These are phyloP conservation scores for Rhinatrema bivittatum DNA, from an alignment of 2,797 vertebrate genomes.

Conservation along the genomic window DNA sequence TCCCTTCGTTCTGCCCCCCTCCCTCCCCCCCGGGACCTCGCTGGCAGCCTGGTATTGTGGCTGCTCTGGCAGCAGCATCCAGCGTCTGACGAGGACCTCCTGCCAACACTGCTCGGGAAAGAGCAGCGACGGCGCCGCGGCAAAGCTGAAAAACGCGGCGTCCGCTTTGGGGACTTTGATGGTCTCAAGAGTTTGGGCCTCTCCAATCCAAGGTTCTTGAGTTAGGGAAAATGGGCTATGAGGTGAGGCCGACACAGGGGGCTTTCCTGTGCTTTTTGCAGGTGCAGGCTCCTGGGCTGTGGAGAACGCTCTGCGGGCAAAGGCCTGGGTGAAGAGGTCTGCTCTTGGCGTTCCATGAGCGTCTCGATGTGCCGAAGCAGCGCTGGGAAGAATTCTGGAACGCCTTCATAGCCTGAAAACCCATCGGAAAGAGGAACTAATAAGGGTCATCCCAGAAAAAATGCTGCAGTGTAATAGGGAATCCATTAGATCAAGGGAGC, in stretches of 20 bases:
- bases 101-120: neutral
- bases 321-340: neutral
- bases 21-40: no score
- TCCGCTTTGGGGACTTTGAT: neutral
- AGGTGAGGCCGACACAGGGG: no score
- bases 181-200: neutral
- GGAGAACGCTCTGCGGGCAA: neutral
- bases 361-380: constrained; percentile 55
- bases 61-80: no score
- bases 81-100: no score
- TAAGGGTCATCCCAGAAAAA: no score
- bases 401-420: constrained; percentile 60
- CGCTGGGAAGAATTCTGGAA: constrained; percentile 60
- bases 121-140: neutral
- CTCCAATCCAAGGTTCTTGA: neutral
- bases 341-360: constrained; percentile 31
- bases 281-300: neutral
- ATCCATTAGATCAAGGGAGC: neutral
- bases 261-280: neutral
- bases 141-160: neutral
- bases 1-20: no score
- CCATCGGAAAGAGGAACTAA: neutral
- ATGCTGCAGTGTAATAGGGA: neutral
- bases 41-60: no score
- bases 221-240: no score